Evolutionary conservation across 2,113 vertebrate genomes (phyloP), one percentile per base, ranked within the genome.

Genomic region (Turnix velox): DNA sequence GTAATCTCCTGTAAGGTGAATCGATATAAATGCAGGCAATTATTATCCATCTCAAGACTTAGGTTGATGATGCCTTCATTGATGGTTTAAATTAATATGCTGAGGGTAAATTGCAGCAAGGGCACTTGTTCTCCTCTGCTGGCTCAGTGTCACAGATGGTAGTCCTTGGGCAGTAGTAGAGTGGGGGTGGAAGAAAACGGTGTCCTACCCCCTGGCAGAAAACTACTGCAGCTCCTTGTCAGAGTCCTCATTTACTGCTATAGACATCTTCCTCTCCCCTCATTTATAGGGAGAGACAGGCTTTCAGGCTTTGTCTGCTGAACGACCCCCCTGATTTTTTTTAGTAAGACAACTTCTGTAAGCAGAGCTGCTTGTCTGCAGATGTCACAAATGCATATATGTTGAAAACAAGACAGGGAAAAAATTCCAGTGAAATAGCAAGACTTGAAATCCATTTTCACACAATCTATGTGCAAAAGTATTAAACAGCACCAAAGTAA

Each of bases 161-260:
- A 40, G 52, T 95, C 54, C 81, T 87, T 87, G 84, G 62, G 84
- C 57, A 87, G 89, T 22, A 72, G 37, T 30, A 45, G 80, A 30
- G 18, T 62, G 37, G 37, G 37, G 59, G 59, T 65, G 58, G 66
- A 37, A 65, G 23, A 61, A 57, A 61, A 69, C 0, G 0, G 27
- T 86, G 79, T 88, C 73, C 28, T 95, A 86, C 87, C 80, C 83
- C 28, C 39, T 84, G 84, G 80, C 87, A 88, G 66, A 72, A 84
- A 91, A 82, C 39, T 49, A 69, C 66, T 87, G 65, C 73, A 76
- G 69, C 87, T 89, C 71, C 62, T 87, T 91, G 84, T 91, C 84
- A 65, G 35, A 87, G 25, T 65, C 58, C 58, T 80, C 71, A 16
- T 87, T 87, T 82, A 33, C 62, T 82, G 33, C 84, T 89, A 5